These are phyloP conservation scores for Halictus quadricinctus DNA, from an alignment of 2,888 invertebrate species.

Conservation along the genomic window DNA sequence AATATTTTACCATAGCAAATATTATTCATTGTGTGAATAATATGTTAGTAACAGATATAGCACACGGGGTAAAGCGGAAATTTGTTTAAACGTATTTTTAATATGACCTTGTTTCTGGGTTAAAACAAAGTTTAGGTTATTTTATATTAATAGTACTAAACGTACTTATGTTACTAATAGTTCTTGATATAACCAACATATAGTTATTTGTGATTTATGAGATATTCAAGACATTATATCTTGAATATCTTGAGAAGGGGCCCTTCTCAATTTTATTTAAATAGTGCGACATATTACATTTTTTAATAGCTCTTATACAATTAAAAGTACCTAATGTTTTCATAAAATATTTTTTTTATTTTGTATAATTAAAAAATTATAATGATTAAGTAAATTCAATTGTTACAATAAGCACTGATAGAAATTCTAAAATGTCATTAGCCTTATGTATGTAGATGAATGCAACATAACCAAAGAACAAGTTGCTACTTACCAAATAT, in stretches of 20 bases:
- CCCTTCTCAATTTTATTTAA: neutral
- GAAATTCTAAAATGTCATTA: neutral
- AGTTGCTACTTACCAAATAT: neutral
- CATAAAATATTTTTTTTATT: neutral
- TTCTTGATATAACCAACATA: neutral
- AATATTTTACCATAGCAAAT: neutral
- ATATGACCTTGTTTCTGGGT: neutral
- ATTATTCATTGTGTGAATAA: neutral
- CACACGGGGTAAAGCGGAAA: neutral
- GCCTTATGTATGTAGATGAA: neutral
- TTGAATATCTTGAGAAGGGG: no score
- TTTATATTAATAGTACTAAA: neutral
- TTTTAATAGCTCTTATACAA: neutral
- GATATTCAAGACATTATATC: neutral
- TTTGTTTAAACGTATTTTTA: constrained; percentile 4
- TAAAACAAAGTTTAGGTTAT: neutral
- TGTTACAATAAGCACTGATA: neutral
- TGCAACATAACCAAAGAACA: neutral
- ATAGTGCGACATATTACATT: neutral
- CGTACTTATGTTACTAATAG: neutral
- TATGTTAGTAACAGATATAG: constrained; percentile 5
- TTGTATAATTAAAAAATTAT: neutral
- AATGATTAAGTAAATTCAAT: neutral
- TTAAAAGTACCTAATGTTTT: neutral
- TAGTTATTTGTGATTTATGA: neutral